Base-by-base conservation (phyloP, 2,888 invertebrate genomes). In the Pachliopta kotzebuea region DNA sequence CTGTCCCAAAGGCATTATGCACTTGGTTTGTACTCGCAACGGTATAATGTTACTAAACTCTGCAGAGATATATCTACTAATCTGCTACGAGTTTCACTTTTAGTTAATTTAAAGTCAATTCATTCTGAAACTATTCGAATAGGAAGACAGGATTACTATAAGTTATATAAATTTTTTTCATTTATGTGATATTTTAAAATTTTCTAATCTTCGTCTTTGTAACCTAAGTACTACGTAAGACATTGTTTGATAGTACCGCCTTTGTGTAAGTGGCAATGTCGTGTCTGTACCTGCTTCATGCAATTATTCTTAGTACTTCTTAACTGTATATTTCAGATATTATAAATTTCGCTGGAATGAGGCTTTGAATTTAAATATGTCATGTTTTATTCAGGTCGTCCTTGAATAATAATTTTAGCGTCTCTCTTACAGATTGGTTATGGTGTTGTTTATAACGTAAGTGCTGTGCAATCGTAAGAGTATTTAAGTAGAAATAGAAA, bases 21-120 rank as follows among this genome's bases (percentile, higher is more conserved):
- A 52, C 23, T n/a, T 37, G 52, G 52, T 60, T 60, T 60, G 31
- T 60, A 52, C 31, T 52, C 59, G 52, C 31, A 21, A n/a, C 8
- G 4, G 11, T 18, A 45, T 45, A 45, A 45, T 18, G 45, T 4
- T 18, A 45, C 45, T n/a, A 42, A 8, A 2, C n/a, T 17, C 4
- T 18, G 11, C 11, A 4, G n/a, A n/a, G n/a, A n/a, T 18, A n/a
- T 6, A 45, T 45, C 4, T n/a, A 45, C 18, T 45, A 0, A 18
- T 45, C 4, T 8, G 45, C n/a, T 4, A 7, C n/a, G 45, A 18
- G n/a, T 18, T 45, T 45, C n/a, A 45, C n/a, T 37, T 37, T 37
- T 2, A 11, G 37, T 37, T 37, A 37, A 37, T 37, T 2, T 11
- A 0, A 4, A 31, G 11, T 8, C 31, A 31, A 2, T 8, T 6